Percentiles rank a stretch among this genome's conserved stretches.
These are phyloP conservation scores for Trichonephila inaurata DNA, from an alignment of 1,140 invertebrate genomes.

Conservation along the genomic window DNA sequence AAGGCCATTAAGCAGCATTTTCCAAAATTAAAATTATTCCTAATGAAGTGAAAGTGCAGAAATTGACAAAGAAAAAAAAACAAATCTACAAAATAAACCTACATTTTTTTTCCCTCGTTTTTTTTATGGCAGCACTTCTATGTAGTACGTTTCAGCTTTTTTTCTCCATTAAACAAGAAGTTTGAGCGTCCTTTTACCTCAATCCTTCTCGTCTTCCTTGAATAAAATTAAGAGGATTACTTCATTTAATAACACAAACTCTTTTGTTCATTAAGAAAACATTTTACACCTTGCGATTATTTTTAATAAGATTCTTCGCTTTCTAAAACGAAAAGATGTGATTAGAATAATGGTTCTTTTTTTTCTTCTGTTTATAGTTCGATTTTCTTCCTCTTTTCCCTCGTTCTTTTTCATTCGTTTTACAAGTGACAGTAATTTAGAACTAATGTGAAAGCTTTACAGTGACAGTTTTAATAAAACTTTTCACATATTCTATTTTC, in stretches of 20 bases:
- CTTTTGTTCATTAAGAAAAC: conserved; percentile 50
- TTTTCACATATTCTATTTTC: no score
- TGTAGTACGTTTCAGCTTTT: not conserved
- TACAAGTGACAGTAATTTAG: no score
- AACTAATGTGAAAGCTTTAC: no score
- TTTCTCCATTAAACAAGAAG: not conserved
- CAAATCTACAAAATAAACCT: not conserved
- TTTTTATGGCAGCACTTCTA: not conserved
- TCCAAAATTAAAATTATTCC: conserved; percentile 38
- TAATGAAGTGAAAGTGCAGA: conserved; percentile 13
- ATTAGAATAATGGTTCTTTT: conserved; percentile 29
- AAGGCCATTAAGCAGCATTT: conserved; percentile 32
- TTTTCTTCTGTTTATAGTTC: not conserved
- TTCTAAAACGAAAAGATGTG: not conserved
- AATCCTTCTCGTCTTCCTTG: not conserved
- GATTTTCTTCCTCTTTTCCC: no score
- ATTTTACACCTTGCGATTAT: conserved; percentile 2
- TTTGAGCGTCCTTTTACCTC: not conserved
- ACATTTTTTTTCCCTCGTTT: not conserved
- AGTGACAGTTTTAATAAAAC: no score
- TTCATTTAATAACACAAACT: conserved; percentile 49
- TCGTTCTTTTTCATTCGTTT: not conserved
- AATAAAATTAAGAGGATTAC: conserved; percentile 62
- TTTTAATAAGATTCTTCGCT: conserved; percentile 2
- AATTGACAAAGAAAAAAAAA: not conserved